Evolutionary conservation across 2,888 invertebrate species (phyloP).

Genomic region (Cabera pusaria): DNA sequence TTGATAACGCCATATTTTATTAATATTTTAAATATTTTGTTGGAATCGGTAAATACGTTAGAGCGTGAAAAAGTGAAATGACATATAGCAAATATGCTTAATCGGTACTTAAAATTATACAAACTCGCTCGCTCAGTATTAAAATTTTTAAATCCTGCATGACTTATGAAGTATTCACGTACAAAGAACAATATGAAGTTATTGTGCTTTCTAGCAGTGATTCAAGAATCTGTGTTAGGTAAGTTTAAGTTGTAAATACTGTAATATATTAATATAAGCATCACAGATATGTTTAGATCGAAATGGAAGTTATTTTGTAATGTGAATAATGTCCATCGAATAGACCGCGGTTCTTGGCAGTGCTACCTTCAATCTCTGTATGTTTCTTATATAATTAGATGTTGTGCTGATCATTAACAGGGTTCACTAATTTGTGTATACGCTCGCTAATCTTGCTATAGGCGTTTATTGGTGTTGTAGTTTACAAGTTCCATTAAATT

Average conservation of each 20-base stretch:
- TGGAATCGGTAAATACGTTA: slow-evolving; percentile 16
- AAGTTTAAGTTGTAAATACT: slow-evolving; percentile 51
- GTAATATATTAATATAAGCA: slow-evolving; percentile 44
- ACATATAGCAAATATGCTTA: slow-evolving; percentile 4
- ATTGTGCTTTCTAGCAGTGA: slow-evolving; percentile 46
- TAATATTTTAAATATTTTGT: slow-evolving; percentile 10
- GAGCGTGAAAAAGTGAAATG: no score
- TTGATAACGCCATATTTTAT: slow-evolving; percentile 25
- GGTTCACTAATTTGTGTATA: slow-evolving; percentile 17
- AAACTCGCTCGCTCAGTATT: slow-evolving; percentile 51
- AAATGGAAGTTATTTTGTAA: slow-evolving; percentile 6
- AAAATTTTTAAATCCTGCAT: slow-evolving; percentile 39
- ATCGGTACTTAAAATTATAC: slow-evolving; percentile 21
- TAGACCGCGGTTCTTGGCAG: background rate
- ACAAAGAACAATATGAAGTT: slow-evolving; percentile 46
- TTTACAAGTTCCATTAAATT: slow-evolving; percentile 7
- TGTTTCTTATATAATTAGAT: slow-evolving; percentile 2
- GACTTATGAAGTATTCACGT: slow-evolving; percentile 16
- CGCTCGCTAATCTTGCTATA: slow-evolving; percentile 9
- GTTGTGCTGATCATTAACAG: slow-evolving; percentile 16
- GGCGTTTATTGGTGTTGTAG: background rate
- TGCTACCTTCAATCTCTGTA: no score
- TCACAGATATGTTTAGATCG: slow-evolving; percentile 43
- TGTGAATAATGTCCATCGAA: slow-evolving; percentile 3
- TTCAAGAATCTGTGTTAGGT: slow-evolving; percentile 47